These are phyloP conservation scores for Pterois miles DNA, from an alignment of 2,797 vertebrate species.

Conservation along the genomic window DNA sequence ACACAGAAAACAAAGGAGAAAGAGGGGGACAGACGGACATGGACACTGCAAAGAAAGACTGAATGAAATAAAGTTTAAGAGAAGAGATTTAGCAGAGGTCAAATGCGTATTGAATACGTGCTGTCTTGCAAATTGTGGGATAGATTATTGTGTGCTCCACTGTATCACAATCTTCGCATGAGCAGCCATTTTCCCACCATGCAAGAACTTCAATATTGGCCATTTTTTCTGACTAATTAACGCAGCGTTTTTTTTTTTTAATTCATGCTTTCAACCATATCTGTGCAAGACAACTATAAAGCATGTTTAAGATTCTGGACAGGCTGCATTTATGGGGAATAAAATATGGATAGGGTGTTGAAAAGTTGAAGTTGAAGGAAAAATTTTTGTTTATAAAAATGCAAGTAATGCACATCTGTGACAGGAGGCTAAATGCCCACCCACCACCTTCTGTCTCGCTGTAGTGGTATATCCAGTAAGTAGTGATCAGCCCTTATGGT, in stretches of 20 bases:
- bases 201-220: background rate
- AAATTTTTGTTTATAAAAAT: background rate
- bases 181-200: background rate
- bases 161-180: background rate
- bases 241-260: background rate
- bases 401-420: background rate
- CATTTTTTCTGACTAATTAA: background rate
- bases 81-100: background rate
- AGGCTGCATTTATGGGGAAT: background rate
- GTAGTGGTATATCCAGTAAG: background rate
- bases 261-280: background rate
- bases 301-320: background rate
- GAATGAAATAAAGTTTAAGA: background rate
- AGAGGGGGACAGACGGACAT: background rate
- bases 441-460: background rate
- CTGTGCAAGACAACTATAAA: background rate
- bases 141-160: background rate
- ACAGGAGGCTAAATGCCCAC: background rate
- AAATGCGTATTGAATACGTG: background rate
- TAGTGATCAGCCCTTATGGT: background rate
- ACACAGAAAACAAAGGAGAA: background rate
- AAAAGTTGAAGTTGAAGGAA: background rate
- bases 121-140: background rate
- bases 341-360: background rate
- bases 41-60: background rate